Conservation (phyloP, 2,797 vertebrate genomes). For the Pangasius sanitwongsei region DNA sequence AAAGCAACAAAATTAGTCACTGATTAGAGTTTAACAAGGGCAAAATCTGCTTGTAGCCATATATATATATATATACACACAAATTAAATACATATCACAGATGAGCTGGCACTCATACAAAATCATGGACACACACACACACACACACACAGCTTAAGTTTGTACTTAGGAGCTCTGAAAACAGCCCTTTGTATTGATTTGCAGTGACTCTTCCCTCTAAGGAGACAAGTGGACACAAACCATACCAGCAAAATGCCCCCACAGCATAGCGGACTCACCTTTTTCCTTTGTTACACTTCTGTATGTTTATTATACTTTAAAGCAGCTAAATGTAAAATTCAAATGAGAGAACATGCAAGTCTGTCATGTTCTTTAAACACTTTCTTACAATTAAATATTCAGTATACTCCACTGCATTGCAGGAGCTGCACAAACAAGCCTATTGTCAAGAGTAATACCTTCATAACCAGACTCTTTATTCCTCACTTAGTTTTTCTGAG, state of each 20-base stretch:
- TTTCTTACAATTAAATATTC: slow-evolving; percentile 35
- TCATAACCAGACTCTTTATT: slow-evolving; percentile 32
- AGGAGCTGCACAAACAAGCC: slow-evolving; percentile 38
- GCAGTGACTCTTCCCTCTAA: slow-evolving; percentile 12
- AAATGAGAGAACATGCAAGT: neutral
- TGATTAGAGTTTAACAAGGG: slow-evolving; percentile 12
- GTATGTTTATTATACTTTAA: neutral
- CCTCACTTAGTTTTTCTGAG: slow-evolving; percentile 40
- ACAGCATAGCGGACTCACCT: neutral
- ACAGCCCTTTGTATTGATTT: slow-evolving; percentile 1
- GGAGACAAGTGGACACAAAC: neutral
- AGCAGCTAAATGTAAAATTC: neutral
- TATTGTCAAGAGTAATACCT: slow-evolving; percentile 36
- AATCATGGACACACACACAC: neutral
- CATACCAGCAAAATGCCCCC: neutral
- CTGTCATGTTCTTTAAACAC: neutral
- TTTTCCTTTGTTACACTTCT: slow-evolving; percentile 9
- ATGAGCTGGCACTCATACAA: neutral
- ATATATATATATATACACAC: neutral
- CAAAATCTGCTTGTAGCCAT: neutral
- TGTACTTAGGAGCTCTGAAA: neutral
- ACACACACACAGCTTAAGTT: neutral
- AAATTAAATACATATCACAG: slow-evolving; percentile 12
- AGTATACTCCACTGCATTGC: slow-evolving; percentile 21
- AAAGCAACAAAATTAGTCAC: slow-evolving; percentile 1